Base-by-base conservation (phyloP, 2,797 vertebrate genomes). In the Coreius guichenoti region DNA sequence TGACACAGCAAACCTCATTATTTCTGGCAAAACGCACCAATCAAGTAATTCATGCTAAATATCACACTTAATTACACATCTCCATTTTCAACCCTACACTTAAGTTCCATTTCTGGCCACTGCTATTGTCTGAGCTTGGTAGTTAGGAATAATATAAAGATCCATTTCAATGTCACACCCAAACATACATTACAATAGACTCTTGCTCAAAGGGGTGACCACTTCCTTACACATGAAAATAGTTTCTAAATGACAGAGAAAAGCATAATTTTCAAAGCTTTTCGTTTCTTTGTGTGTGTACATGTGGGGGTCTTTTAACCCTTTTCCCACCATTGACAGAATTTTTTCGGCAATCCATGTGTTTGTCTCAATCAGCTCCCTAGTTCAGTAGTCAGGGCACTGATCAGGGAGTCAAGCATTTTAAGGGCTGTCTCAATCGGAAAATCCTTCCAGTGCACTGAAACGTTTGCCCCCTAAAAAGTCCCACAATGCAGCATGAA, bases 11-110 rank as follows among this genome's bases (percentile, higher is more conserved):
- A 47, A 63, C 63, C 77, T 85, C 51, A 85, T 86, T 81, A 88
- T 87, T 81, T 72, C 45, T 29, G 45, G 63, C 79, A 61, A 86
- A 86, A 86, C 70, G 80, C 36, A 87, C 63, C 70, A 87, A 87
- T 88, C 80, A 84, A 84, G 63, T 77, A 33, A 78, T 69, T 69
- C 63, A 80, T 61, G 67, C 84, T 72, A 87, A 87, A 81, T 86
- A 87, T 87, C 83, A 70, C 77, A 80, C 69, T 80, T 84, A 90
- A 89, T 89, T 90, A 88, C 73, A 90, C n/a, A 82, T 81, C 84
- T 82, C 58, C 81, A 70, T 86, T 81, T 84, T 84, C 79, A 85
- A 80, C 36, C 51, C 82, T 56, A 77, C 75, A 85, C 58, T 86
- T 83, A 83, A 39, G 72, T 67, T 63, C 87, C 63, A 56, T 56